Base-by-base conservation (phyloP, 2,113 vertebrate genomes). In the Talpa occidentalis region DNA sequence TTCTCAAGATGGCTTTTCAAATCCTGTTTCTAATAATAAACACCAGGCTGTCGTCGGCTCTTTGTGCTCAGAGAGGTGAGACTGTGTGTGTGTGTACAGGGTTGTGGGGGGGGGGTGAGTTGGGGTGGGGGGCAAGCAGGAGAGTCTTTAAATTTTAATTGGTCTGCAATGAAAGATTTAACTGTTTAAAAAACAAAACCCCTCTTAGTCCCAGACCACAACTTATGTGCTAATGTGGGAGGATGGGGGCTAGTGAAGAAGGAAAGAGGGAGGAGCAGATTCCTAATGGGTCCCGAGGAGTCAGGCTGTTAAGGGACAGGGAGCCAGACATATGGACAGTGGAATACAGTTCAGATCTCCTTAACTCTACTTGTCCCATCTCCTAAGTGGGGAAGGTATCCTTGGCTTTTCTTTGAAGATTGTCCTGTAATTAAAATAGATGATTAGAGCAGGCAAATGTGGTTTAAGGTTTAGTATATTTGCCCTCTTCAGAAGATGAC, bases 161-260 rank as follows among this genome's bases (percentile, higher is more conserved):
- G 95, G 91, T 95, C 94, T 96, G 81, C 96, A 94, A 21, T 97
- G 94, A 97, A 96, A 95, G 96, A 97, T 96, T 96, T 96, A 93
- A 96, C 85, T 96, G 93, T 96, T 95, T 96, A 88, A 90, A 96
- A 96, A 97, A 84, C 95, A 97, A 96, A 96, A 42, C 24, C 6
- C 6, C 32, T 73, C 88, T 96, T 91, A 82, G 96, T 97, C 95
- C 86, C 91, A 91, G 78, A 83, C 66, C 94, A 95, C 95, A 95
- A n/a, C 78, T 95, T 81, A 70, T 21, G 52, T 73, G 91, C 70
- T 93, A 69, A 72, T 66, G 84, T 94, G 82, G 91, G 91, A 91
- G 86, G 74, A 2, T 93, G n/a, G 93, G 78, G 93, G 28, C 49
- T 28, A 74, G 89, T 93, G 94, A 76, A 88, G 90, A 81, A 77